A percentile compares a stretch with the other conserved stretches of the same genome.
Conservation (phyloP, 2,113 vertebrate species). For the Falco punctatus region DNA sequence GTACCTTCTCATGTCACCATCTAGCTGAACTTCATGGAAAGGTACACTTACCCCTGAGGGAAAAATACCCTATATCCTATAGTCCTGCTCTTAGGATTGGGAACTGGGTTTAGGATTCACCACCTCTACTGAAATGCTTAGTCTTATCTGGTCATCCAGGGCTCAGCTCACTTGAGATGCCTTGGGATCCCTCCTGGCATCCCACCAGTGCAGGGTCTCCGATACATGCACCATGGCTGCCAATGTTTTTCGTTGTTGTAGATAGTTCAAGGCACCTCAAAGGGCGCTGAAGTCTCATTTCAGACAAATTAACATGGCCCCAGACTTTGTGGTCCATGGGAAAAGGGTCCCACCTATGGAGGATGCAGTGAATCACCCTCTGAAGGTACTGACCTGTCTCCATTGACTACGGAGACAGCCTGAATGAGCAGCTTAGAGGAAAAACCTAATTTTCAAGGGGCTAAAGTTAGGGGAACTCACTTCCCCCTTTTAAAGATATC, state of each 20-base stretch:
- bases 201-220: neutral
- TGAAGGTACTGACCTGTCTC: fast-evolving
- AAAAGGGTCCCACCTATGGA: fast-evolving
- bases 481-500: neutral
- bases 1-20: neutral
- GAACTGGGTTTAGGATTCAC: neutral
- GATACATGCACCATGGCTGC: fast-evolving
- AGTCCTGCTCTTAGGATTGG: neutral
- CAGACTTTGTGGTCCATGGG: neutral
- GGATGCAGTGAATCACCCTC: neutral
- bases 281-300: neutral
- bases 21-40: neutral
- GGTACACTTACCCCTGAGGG: neutral
- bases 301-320: neutral
- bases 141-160: neutral
- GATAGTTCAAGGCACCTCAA: neutral
- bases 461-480: neutral
- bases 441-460: neutral
- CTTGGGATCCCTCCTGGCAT: neutral
- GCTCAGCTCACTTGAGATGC: neutral
- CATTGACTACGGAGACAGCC: fast-evolving
- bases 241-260: neutral
- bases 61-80: neutral
- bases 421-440: fast-evolving
- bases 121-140: neutral